Evolutionary conservation across 1,140 invertebrate genomes (phyloP), one percentile per base, ranked within the genome.

Genomic region (Hydropsyche tenuis): DNA sequence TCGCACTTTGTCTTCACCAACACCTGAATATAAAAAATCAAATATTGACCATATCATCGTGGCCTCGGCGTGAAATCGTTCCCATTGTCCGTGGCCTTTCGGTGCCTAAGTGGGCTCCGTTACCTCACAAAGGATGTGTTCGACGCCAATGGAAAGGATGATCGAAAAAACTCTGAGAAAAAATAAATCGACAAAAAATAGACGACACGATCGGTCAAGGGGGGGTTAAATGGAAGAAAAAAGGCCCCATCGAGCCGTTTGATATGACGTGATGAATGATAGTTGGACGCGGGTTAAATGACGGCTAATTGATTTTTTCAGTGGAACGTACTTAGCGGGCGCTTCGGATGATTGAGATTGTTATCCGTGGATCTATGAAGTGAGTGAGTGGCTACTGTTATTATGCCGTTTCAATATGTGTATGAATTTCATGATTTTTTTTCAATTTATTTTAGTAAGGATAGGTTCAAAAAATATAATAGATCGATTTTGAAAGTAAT

Each of bases 211-310:
- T 9, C 30, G 30, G 30, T 14, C 56, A 62, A 5, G 23, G 23
- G n/a, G 23, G 56, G 23, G 48, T 51, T 16, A 51, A 14, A 7
- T 3, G 43, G 7, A 51, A 42, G 1, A 37, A 65, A 65, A 46
- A 65, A 65, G 45, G 62, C 30, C 30, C 23, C 42, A 14, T n/a
- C 22, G 30, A 16, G 20, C 70, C 2, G 53, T 75, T 72, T 77
- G 73, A 77, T 77, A 70, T 73, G 76, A 75, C 76, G 73, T 77
- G 76, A 77, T 77, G 76, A 77, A 77, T 77, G 76, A 77, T 77
- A 60, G 73, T 65, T 75, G 71, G 62, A 77, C 73, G 60, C 66
- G 73, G 73, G 66, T 72, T 75, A 77, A 77, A 75, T 75, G 70
- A 71, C 74, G 68, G 71, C 76, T 77, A 77, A 77, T 77, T 77